phyloP scores from a whole-genome alignment of 2,888 invertebrate species.

The Atethmia centrago region DNA sequence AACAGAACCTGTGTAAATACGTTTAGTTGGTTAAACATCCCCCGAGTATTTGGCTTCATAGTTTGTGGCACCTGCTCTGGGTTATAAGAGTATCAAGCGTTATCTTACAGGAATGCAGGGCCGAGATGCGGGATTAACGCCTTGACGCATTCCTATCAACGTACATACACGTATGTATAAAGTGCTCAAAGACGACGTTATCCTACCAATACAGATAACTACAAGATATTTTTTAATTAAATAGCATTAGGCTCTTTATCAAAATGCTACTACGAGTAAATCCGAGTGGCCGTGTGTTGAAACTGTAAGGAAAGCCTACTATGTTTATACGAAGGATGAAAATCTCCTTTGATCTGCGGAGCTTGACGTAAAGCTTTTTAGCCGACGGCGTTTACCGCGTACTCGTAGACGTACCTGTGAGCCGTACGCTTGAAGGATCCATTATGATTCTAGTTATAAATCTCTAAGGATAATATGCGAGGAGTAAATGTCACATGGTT shows the following conservation, averaged over 20 bases:
- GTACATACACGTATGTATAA: constrained; percentile 66
- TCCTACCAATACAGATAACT: constrained; percentile 61
- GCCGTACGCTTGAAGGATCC: constrained; percentile 62
- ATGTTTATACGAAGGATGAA: constrained; percentile 67
- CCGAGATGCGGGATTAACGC: constrained; percentile 71
- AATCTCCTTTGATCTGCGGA: constrained; percentile 73
- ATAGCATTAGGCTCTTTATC: constrained; percentile 61
- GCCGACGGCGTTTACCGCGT: constrained; percentile 59
- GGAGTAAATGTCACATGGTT: constrained; percentile 27
- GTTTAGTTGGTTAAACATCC: constrained; percentile 76
- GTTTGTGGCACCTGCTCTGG: constrained; percentile 74
- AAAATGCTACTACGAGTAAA: constrained; percentile 55
- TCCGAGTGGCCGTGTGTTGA: constrained; percentile 43
- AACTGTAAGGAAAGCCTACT: constrained; percentile 41
- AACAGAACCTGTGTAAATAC: constrained; percentile 76
- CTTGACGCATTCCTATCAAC: constrained; percentile 74
- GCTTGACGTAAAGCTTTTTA: constrained; percentile 72
- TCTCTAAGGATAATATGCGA: constrained; percentile 42
- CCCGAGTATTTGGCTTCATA: constrained; percentile 73
- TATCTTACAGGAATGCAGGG: constrained; percentile 79
- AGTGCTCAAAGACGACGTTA: constrained; percentile 61
- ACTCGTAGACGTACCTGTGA: constrained; percentile 63
- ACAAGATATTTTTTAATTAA: constrained; percentile 69
- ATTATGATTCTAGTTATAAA: constrained; percentile 59
- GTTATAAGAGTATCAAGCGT: constrained; percentile 61